Evolutionary conservation across 2,888 invertebrate species (phyloP).

Genomic region (Sarcophaga carnaria): DNA sequence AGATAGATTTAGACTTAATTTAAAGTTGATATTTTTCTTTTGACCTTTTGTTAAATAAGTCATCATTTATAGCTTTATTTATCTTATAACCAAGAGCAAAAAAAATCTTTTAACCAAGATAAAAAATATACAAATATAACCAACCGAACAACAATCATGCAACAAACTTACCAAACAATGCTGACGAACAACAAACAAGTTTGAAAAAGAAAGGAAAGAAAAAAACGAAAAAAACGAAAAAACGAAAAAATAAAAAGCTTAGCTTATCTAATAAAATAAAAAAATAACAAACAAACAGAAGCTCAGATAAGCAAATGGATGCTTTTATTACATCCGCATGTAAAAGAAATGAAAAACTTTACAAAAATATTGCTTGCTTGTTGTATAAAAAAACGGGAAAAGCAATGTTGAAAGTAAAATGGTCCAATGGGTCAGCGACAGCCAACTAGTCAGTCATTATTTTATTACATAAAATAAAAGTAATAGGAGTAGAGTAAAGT

Average conservation of each 20-base stretch:
- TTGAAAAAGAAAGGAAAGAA: conserved; percentile 12
- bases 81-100: background rate
- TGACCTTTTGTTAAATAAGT: conserved; percentile 67
- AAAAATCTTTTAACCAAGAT: background rate
- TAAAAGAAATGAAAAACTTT: conserved; percentile 51
- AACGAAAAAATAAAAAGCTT: background rate
- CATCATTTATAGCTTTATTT: background rate
- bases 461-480: background rate
- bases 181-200: conserved; percentile 11
- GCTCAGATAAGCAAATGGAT: conserved; percentile 47
- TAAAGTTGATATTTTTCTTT: conserved; percentile 58
- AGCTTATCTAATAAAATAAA: conserved; percentile 56
- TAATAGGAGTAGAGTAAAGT: background rate
- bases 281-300: conserved; percentile 13
- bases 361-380: conserved; percentile 53
- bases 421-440: conserved; percentile 69
- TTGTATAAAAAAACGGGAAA: conserved; percentile 39
- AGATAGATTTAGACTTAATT: conserved; percentile 9
- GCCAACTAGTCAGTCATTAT: conserved; percentile 11
- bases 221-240: conserved; percentile 6
- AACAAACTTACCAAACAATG: conserved; percentile 25
- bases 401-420: conserved; percentile 68
- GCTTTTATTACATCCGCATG: conserved; percentile 68
- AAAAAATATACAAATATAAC: conserved; percentile 10
- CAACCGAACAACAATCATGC: conserved; percentile 58